Conservation (phyloP, 2,797 vertebrate genomes). For the Heteromormyrus szaboi region DNA sequence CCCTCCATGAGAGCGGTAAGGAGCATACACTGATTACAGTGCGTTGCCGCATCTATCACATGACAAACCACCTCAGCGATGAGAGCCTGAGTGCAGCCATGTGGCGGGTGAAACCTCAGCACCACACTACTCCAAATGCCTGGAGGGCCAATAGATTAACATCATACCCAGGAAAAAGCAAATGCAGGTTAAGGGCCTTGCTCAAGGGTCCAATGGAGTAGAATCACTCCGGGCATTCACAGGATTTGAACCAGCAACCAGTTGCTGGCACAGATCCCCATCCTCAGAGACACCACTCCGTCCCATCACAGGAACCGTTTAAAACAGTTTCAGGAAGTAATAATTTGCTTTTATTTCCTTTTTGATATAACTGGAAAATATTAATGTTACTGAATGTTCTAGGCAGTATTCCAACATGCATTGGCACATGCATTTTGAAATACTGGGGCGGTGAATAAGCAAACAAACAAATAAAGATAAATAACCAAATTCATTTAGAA, state of each 20-base stretch:
- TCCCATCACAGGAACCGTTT: background rate
- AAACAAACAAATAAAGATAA: background rate
- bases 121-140: background rate
- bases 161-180: background rate
- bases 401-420: background rate
- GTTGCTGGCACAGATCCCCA: no score
- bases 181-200: no score
- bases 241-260: no score
- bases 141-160: background rate
- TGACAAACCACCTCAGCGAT: background rate
- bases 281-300: no score
- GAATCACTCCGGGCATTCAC: no score
- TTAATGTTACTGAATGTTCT: background rate
- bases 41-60: background rate
- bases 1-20: background rate
- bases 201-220: no score
- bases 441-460: background rate
- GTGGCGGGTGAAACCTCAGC: no score
- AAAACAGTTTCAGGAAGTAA: background rate
- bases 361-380: background rate
- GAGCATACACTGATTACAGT: background rate
- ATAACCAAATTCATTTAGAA: background rate
- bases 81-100: background rate
- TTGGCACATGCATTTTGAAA: background rate
- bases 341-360: background rate